Evolutionary conservation across 2,797 vertebrate species (phyloP).

Genomic region (Micromesistius poutassou): DNA sequence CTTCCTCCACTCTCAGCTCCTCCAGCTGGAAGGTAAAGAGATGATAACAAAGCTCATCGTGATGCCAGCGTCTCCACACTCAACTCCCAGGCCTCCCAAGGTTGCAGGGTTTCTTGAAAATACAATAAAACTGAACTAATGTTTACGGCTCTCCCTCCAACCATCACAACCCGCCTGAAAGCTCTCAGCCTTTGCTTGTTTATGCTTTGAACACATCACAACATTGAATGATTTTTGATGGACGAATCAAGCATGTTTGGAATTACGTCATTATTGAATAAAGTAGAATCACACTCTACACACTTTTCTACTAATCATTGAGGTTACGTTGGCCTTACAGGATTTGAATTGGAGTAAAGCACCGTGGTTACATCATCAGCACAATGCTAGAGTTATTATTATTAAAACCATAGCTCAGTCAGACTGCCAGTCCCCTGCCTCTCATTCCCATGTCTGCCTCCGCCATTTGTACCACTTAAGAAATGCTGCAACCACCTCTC

Average conservation of each 20-base stretch:
- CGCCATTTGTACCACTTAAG: not conserved
- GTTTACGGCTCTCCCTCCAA: not conserved
- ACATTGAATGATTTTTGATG: not conserved
- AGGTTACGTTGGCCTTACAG: not conserved
- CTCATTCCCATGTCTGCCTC: not conserved
- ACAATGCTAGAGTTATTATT: conserved; percentile 2
- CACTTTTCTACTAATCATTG: not conserved
- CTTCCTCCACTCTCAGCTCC: not conserved
- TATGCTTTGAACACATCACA: not conserved
- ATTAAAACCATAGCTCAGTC: conserved; percentile 3
- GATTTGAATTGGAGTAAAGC: conserved; percentile 11
- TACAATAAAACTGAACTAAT: not conserved
- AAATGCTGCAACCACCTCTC: not conserved
- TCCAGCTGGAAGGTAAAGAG: not conserved
- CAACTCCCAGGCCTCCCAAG: not conserved
- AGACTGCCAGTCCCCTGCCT: not conserved
- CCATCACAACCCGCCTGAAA: not conserved
- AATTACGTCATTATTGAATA: not conserved
- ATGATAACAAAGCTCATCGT: not conserved
- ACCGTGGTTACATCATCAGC: conserved; percentile 8
- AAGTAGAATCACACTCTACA: not conserved
- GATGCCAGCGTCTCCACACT: not conserved
- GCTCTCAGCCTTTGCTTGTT: not conserved
- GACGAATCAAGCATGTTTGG: not conserved
- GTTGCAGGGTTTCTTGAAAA: not conserved